A percentile compares a stretch with the other conserved stretches of the same genome.
These are phyloP conservation scores for Nothoprocta perdicaria DNA, from an alignment of 2,113 vertebrate genomes.

Conservation along the genomic window DNA sequence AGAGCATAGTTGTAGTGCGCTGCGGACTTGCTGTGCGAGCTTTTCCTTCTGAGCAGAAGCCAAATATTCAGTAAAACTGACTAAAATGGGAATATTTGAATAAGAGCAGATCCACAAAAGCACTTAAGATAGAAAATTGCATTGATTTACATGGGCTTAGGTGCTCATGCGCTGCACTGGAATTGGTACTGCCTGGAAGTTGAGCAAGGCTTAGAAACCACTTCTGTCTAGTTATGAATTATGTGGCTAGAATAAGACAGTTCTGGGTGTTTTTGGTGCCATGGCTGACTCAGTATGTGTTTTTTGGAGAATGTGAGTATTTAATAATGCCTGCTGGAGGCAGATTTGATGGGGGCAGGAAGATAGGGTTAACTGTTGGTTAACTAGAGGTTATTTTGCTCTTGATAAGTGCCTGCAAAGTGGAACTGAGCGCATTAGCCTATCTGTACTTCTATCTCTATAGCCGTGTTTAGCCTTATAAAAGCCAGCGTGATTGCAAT, in stretches of 20 bases:
- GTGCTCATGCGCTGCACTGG: background rate
- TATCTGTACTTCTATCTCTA: no score
- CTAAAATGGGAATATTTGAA: background rate
- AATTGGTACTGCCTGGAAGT: background rate
- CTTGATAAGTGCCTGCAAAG: background rate
- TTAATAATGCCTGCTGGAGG: background rate
- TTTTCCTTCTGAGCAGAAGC: background rate
- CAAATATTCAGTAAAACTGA: background rate
- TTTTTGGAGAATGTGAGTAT: background rate
- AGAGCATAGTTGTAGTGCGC: background rate
- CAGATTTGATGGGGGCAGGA: background rate
- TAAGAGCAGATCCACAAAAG: background rate
- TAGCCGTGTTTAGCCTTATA: background rate
- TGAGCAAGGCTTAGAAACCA: accelerated
- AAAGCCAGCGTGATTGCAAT: background rate
- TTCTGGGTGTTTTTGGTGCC: accelerated
- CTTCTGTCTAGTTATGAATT: no score
- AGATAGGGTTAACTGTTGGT: background rate
- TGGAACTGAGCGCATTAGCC: background rate
- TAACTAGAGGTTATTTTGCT: background rate
- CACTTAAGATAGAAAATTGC: background rate
- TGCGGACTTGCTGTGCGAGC: background rate
- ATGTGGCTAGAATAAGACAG: no score
- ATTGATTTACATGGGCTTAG: background rate
- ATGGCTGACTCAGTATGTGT: accelerated